Evolutionary conservation across 2,888 invertebrate genomes (phyloP), one percentile per base, ranked within the genome.

Genomic region (Meteorus colon): DNA sequence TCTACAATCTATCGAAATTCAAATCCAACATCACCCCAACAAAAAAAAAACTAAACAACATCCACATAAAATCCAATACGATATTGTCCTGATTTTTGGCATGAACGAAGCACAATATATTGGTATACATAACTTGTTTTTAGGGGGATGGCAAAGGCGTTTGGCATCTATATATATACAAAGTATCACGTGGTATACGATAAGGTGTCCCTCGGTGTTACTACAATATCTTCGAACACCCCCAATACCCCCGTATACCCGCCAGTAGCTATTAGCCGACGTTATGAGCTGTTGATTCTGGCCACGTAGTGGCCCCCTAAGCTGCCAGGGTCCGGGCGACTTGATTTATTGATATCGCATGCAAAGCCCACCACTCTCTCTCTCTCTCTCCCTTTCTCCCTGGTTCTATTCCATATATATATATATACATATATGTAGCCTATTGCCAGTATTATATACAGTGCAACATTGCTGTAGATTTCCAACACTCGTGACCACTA

Each of bases 301-400:
- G 88, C 89, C 89, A 89, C 88, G 89, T 89, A 89, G 88, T 86
- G 83, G 86, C 80, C 78, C 83, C 87, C 87, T 89, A 89, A 88
- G 89, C 89, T 87, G 85, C 84, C 82, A 79, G 83, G 86, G 82
- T 81, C 86, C 85, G 84, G 84, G 87, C 83, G 84, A 88, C 89
- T 89, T 89, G 89, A 89, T 89, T 89, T 89, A 89, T 89, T 89
- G 89, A 89, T 89, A 89, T 89, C 89, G 89, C 89, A 89, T 89
- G 89, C 89, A 89, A 89, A 89, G 89, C 89, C 89, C 72, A 34
- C 66, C 60, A 31, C 55, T 48, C 86, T 86, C 86, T 82, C 84
- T 85, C 84, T 81, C 81, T 83, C 84, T 74, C 73, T 60, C 84
- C 81, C 83, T 60, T 45, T 63, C 19, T 63, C 27, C 45, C 37